Evolutionary conservation across 37 sponge, comb jelly and placozoan species (phyloP), one percentile per base, ranked within the genome.

Genomic region (Beroe forskalii): DNA sequence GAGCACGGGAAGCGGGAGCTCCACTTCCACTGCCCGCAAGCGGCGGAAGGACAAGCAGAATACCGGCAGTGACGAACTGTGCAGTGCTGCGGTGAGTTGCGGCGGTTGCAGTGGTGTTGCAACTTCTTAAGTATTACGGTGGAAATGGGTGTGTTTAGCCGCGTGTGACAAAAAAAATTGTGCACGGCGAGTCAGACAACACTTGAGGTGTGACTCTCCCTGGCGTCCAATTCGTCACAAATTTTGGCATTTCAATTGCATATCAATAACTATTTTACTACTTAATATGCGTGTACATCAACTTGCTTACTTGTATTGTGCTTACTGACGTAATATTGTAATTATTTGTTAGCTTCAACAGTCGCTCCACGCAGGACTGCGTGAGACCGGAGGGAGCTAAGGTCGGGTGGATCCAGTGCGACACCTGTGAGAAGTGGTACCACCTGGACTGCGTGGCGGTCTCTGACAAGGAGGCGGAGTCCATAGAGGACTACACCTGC

Each of bases 371-470:
- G 8, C 39, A 72, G 24, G 25, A 92, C 4, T 96, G 97, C 62
- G 80, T 90, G 40, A 89, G 93, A 75, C 95, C 95, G 30, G 61
- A 90, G 76, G 93, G 80, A 24, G 93, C 91, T 14, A 60, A 95
- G 62, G 93, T 97, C 0, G 92, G 91, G 62, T 97, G 97, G 97
- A 94, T 97, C 31, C 97, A 97, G 91, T 97, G 97, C 55, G 97
- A 97, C 67, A 76, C 89, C 28, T 97, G 97, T 76, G 92, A 97
- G 90, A 91, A 89, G 62, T 97, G 97, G 97, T 97, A 92, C 67
- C 97, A 97, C 66, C 91, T 94, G 76, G 62, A 91, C 22, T 97
- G 97, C 61, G 94, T 97, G 22, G 93, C 93, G 3, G 64, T 97
- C 42, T 93, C 97, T 36, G 61, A 90, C 35, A 90, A 93, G 66